Conservation (phyloP, 2,888 invertebrate genomes). For the Odontocerum albicorne region DNA sequence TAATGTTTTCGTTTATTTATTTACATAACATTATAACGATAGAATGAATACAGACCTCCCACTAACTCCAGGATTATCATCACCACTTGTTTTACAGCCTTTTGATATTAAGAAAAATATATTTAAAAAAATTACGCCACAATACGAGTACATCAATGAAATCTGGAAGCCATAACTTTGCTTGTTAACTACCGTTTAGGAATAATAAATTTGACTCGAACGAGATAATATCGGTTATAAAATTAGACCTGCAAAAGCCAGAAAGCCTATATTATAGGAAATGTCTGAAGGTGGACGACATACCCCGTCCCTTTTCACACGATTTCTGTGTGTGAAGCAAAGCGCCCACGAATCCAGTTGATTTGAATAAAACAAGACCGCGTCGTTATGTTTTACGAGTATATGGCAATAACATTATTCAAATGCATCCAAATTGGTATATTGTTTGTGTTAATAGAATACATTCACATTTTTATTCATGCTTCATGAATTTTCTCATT, state of each 20-base stretch:
- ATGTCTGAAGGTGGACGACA: neutral
- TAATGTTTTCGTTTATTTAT: too few relatives aligned
- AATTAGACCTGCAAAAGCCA: neutral
- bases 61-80: too few relatives aligned
- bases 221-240: neutral
- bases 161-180: neutral
- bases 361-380: constrained; percentile 20
- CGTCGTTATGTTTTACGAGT: constrained; percentile 22
- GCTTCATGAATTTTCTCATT: constrained; percentile 11
- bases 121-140: too few relatives aligned
- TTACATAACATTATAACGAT: too few relatives aligned
- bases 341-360: constrained; percentile 1
- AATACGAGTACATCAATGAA: too few relatives aligned
- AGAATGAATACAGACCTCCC: too few relatives aligned
- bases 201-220: constrained; percentile 5
- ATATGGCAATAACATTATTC: constrained; percentile 30
- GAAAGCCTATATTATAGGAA: neutral
- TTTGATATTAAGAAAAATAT: too few relatives aligned
- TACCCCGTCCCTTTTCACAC: constrained; percentile 3
- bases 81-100: too few relatives aligned
- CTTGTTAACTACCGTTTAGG: constrained; percentile 6
- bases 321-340: constrained; percentile 1
- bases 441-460: constrained; percentile 23
- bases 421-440: constrained; percentile 30
- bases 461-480: constrained; percentile 10